Conservation (phyloP, 2,888 invertebrate species). For the Drosophila suboccidentalis region DNA sequence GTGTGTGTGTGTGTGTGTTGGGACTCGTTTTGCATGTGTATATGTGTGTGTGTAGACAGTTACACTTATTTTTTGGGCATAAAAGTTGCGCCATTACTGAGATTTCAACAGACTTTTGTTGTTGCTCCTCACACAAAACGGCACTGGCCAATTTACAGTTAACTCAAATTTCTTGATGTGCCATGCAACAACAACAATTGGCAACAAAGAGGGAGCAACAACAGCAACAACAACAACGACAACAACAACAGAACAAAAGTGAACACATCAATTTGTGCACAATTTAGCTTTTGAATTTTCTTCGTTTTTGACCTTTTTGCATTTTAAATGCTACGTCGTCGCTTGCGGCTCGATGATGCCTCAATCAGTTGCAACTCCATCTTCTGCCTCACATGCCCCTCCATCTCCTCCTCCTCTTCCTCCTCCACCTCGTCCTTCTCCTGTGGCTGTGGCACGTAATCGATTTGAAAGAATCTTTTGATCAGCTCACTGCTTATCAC, state of each 20-base stretch:
- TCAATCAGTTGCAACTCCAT: neutral
- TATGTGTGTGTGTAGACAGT: conserved; percentile 41
- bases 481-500: conserved; percentile 23
- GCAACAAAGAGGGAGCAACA: neutral
- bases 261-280: conserved; percentile 43
- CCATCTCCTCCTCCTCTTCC: neutral
- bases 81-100: conserved; percentile 78
- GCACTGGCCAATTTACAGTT: conserved; percentile 66
- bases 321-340: conserved; percentile 26
- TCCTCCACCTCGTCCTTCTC: neutral
- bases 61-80: conserved; percentile 69
- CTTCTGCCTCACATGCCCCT: neutral
- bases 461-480: conserved; percentile 19
- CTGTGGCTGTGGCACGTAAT: neutral
- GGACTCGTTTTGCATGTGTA: conserved; percentile 2
- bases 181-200: conserved; percentile 6
- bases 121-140: conserved; percentile 39
- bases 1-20: conserved; percentile 7
- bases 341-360: conserved; percentile 7
- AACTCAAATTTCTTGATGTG: conserved; percentile 53
- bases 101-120: conserved; percentile 62
- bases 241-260: neutral
- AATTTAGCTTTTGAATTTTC: conserved; percentile 56
- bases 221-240: neutral
- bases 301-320: neutral